Evolutionary conservation across 2,797 vertebrate genomes (phyloP).

Genomic region (Natrix natrix): DNA sequence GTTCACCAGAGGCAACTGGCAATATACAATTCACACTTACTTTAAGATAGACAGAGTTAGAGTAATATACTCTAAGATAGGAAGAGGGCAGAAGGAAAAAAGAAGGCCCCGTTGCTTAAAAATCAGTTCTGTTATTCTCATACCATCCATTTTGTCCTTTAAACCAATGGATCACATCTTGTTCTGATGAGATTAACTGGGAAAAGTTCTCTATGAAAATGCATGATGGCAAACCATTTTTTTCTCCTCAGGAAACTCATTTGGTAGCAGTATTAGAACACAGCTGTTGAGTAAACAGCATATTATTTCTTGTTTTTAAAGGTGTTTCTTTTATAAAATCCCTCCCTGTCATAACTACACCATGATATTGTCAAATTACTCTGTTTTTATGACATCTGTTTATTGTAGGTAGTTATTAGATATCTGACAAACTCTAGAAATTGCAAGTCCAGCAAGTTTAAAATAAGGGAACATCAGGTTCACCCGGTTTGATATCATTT

Average conservation of each 20-base stretch:
- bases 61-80: fast-evolving
- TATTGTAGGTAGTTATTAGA: background rate
- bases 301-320: background rate
- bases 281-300: conserved; percentile 38
- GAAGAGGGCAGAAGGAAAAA: background rate
- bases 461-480: background rate
- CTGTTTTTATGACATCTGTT: background rate
- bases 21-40: background rate
- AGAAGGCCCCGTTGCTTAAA: fast-evolving
- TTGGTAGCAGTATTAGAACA: conserved; percentile 49
- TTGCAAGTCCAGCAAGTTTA: background rate
- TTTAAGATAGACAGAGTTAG: background rate
- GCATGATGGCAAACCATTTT: conserved; percentile 50
- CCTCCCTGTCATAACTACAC: background rate
- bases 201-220: conserved; percentile 30
- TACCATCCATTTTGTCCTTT: conserved; percentile 37
- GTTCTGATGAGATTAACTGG: conserved; percentile 54
- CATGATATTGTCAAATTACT: background rate
- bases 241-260: conserved; percentile 34
- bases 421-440: background rate
- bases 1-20: background rate
- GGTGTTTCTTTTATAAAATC: background rate
- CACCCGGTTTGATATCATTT: background rate
- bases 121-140: background rate
- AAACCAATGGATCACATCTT: fast-evolving